A percentile compares a stretch with the other conserved stretches of the same genome.
Evolutionary conservation across 2,888 invertebrate species (phyloP).

Genomic region (Archips xylosteana): DNA sequence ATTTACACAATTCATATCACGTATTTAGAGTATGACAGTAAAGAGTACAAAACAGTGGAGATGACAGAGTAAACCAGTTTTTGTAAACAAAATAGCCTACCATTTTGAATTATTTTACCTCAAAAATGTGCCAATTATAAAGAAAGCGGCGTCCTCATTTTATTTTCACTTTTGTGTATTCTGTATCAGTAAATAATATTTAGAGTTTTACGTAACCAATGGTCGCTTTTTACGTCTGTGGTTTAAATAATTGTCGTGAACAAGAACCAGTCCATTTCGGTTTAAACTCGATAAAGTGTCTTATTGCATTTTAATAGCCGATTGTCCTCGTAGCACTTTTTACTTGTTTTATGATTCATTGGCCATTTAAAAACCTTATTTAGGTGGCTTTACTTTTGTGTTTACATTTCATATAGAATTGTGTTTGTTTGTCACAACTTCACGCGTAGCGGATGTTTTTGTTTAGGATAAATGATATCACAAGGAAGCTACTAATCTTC

Average conservation of each 20-base stretch:
- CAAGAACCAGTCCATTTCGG: constrained; percentile 19
- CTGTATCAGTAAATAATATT: constrained; percentile 8
- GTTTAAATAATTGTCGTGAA: constrained; percentile 24
- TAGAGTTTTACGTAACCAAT: constrained; percentile 17
- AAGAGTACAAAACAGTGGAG: too few relatives aligned
- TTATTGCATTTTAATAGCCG: constrained; percentile 26
- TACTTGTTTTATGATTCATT: constrained; percentile 18
- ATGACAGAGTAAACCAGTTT: too few relatives aligned
- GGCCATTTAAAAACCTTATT: not conserved
- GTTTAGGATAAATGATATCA: not conserved
- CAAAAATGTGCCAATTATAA: too few relatives aligned
- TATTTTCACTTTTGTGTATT: too few relatives aligned
- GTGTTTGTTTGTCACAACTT: not conserved
- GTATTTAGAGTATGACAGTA: not conserved
- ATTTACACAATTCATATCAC: constrained; percentile 13
- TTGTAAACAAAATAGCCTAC: too few relatives aligned
- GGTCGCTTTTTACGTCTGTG: constrained; percentile 22
- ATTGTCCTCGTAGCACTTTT: constrained; percentile 26
- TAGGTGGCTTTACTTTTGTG: not conserved
- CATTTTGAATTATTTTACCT: too few relatives aligned
- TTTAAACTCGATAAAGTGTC: constrained; percentile 10
- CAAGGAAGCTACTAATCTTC: not conserved
- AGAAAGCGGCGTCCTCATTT: too few relatives aligned
- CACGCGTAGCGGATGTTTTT: not conserved
- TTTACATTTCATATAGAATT: not conserved